phyloP scores from a whole-genome alignment of 2,113 vertebrate species.

The Chamaea fasciata region DNA sequence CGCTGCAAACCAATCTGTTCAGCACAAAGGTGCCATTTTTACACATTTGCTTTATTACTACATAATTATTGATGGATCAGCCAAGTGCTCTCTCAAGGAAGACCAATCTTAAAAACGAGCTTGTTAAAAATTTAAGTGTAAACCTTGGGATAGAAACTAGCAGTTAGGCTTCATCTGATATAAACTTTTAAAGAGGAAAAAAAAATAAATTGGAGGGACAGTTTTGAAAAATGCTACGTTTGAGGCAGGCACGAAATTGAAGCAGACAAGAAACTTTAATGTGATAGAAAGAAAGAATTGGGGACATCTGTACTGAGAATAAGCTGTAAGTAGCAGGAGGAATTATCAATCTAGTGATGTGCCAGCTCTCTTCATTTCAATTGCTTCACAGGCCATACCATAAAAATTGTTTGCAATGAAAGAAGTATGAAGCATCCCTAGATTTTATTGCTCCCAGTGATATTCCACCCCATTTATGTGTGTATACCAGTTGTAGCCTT shows the following conservation, averaged over 20 bases:
- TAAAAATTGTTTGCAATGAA: slow-evolving; percentile 54
- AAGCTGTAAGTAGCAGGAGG: slow-evolving; percentile 43
- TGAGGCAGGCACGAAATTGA: slow-evolving; percentile 53
- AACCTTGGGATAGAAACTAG: slow-evolving; percentile 9
- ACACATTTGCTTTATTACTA: slow-evolving; percentile 43
- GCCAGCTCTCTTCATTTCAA: slow-evolving; percentile 63
- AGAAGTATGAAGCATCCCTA: slow-evolving; percentile 29
- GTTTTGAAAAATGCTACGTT: slow-evolving; percentile 11
- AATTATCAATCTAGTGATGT: slow-evolving; percentile 64
- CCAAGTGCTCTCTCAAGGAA: slow-evolving; percentile 43
- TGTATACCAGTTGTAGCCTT: slow-evolving; percentile 1
- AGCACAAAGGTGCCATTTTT: slow-evolving; percentile 17
- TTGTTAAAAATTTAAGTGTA: slow-evolving; percentile 31
- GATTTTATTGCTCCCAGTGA: slow-evolving; percentile 43
- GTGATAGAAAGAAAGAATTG: slow-evolving; percentile 46
- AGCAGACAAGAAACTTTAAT: slow-evolving; percentile 56
- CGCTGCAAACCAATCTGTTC: slow-evolving; percentile 32
- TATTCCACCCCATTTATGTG: slow-evolving; percentile 12
- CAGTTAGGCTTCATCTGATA: slow-evolving; percentile 3
- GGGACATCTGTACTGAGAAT: slow-evolving; percentile 60
- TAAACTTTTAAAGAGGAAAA: not conserved
- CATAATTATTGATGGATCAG: slow-evolving; percentile 49
- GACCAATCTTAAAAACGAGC: slow-evolving; percentile 1
- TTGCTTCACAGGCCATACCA: slow-evolving; percentile 27
- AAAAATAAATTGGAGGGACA: not conserved